Percentiles rank a stretch among this genome's conserved stretches.
phyloP scores from a whole-genome alignment of 1,140 invertebrate genomes.

The Caenorhabditis latens region DNA sequence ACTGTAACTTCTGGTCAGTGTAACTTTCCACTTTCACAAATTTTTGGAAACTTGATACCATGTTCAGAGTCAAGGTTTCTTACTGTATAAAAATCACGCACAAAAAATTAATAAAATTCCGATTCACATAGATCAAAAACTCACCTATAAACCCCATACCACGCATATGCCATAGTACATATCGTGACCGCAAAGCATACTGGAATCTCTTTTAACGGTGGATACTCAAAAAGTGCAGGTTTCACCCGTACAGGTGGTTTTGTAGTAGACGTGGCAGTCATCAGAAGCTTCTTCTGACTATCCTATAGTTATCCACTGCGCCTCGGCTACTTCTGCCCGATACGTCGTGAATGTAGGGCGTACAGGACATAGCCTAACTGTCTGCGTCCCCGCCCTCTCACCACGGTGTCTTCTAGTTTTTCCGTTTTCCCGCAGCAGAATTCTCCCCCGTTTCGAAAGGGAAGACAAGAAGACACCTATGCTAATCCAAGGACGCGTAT shows the following conservation, averaged over 20 bases:
- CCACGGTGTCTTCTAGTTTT: not conserved
- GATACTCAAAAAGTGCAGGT: constrained; percentile 70
- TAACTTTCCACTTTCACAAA: no score
- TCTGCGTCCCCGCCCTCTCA: not conserved
- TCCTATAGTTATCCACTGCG: not conserved
- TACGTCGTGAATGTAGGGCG: not conserved
- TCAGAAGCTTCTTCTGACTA: not conserved
- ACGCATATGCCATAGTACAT: constrained; percentile 68
- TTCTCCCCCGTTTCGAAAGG: constrained; percentile 1
- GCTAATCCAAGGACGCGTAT: not conserved
- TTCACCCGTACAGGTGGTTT: constrained; percentile 18
- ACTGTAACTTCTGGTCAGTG: no score
- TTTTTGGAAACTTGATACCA: no score
- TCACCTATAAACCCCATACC: constrained; percentile 74
- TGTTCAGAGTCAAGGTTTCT: no score
- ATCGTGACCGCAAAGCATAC: constrained; percentile 69
- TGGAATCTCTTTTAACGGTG: constrained; percentile 73
- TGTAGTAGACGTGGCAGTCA: not conserved
- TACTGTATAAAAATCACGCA: not conserved
- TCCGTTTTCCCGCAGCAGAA: not conserved
- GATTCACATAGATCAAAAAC: no score
- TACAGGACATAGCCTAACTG: not conserved
- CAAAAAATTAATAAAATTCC: not conserved
- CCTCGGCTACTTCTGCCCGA: not conserved
- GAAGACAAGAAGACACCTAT: no score